Base-by-base conservation (phyloP, 2,797 vertebrate genomes). In the Oryzias dopingdopingensis region DNA sequence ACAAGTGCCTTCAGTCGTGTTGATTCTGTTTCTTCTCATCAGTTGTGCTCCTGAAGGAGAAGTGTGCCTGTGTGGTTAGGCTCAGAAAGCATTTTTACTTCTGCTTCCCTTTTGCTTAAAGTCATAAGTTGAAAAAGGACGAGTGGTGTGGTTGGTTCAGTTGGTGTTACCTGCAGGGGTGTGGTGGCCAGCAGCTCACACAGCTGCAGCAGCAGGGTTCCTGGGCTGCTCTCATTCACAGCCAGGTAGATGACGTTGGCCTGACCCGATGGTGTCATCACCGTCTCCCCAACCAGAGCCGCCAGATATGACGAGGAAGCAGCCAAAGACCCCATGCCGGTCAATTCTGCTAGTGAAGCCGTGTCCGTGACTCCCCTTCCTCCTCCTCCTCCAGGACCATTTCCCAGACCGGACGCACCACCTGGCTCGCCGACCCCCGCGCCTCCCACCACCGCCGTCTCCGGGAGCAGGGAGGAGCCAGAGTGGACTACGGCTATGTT, bases 181-280 rank as follows among this genome's bases (percentile, higher is more conserved):
- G 95, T 91, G 70, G 94, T 95, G 74, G 93, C 94, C 85, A 98
- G 93, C 58, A 96, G 93, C 82, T 96, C 95, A 70, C 96, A 98
- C 72, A 97, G 93, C 70, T 95, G 94, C 76, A 96, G 90, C 77
- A 98, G 93, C 20, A 98, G 90, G 71, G 93, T 95, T 3, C 94
- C 94, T 0, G 96, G 96, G 82, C 96, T 95, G 82, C 95, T 96
- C 87, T 95, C 95, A 14, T 98, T 97, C 71, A 98, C 91, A 0
- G 90, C 76, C 82, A 93, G 83, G 86, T 91, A 93, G 77, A 93
- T 92, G 70, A 93, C 91, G 26, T 92, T 92, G 48, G 91, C 92
- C 40, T 86, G 87, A 32, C 92, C 92, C 43, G 90, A 92, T 0
- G 91, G 90, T 12, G 92, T 92, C 88, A 91, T 91, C 81, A 93